Percentiles rank a stretch among this genome's conserved stretches.
phyloP scores from a whole-genome alignment of 2,797 vertebrate genomes.

The Arremon aurantiirostris region DNA sequence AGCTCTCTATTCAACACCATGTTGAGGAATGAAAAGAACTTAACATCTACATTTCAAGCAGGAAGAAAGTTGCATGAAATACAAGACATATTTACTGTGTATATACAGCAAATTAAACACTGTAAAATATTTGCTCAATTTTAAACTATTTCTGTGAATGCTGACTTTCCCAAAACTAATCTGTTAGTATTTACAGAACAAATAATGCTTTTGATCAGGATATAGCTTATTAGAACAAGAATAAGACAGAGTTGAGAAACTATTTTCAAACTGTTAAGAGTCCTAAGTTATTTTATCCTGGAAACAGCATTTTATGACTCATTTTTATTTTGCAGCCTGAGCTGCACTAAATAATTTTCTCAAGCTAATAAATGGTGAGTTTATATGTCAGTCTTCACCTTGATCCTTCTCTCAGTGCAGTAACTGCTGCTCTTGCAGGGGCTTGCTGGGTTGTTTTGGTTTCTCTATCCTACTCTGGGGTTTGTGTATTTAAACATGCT shows the following conservation, averaged over 20 bases:
- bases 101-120: background rate
- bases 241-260: background rate
- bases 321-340: background rate
- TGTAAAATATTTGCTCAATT: background rate
- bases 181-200: background rate
- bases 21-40: slow-evolving; percentile 23
- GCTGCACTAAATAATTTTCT: slow-evolving; percentile 2
- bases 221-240: background rate
- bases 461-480: slow-evolving; percentile 19
- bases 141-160: background rate
- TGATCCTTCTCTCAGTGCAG: background rate
- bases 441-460: slow-evolving; percentile 30
- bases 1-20: background rate
- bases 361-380: slow-evolving; percentile 18
- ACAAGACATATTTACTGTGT: background rate
- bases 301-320: background rate
- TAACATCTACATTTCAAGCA: slow-evolving; percentile 3
- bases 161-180: background rate
- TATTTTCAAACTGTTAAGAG: background rate
- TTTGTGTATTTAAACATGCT: slow-evolving; percentile 56
- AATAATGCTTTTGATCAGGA: background rate
- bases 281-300: background rate
- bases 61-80: background rate
- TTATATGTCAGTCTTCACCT: slow-evolving; percentile 27
- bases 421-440: background rate